Evolutionary conservation across 2,888 invertebrate species (phyloP).

Genomic region (Lydus trimaculatus): DNA sequence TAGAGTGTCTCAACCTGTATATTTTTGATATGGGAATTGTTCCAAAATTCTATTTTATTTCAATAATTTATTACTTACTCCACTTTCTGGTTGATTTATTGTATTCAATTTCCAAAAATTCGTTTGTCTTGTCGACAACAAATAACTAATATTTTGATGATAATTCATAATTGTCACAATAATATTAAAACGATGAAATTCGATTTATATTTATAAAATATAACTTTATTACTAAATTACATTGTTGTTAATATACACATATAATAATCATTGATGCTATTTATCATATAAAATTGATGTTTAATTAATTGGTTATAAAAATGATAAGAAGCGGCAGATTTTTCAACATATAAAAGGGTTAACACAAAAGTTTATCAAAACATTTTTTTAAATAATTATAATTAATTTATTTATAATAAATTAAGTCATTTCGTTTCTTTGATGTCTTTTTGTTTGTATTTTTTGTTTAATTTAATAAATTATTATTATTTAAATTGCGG

Average conservation of each 20-base stretch:
- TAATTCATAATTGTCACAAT: slow-evolving; percentile 18
- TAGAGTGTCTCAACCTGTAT: no score
- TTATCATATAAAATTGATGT: slow-evolving; percentile 5
- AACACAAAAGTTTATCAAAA: slow-evolving; percentile 23
- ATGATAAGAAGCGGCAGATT: slow-evolving; percentile 12
- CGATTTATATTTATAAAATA: no score
- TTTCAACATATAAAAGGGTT: slow-evolving; percentile 10
- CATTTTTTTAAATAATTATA: slow-evolving; percentile 19
- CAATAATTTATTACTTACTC: slow-evolving; percentile 39
- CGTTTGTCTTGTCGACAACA: slow-evolving; percentile 10
- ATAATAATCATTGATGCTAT: slow-evolving; percentile 13
- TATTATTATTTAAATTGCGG: not conserved
- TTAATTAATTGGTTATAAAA: slow-evolving; percentile 7
- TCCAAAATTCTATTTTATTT: not conserved
- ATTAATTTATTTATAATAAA: slow-evolving; percentile 24
- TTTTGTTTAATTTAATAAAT: not conserved
- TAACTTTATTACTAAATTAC: not conserved
- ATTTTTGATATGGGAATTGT: not conserved
- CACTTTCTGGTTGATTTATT: slow-evolving; percentile 40
- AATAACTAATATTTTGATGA: slow-evolving; percentile 23
- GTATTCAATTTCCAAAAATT: slow-evolving; percentile 23
- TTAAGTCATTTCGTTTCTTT: slow-evolving; percentile 8
- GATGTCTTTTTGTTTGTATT: not conserved
- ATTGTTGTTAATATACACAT: not conserved
- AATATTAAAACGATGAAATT: no score